Percentiles rank a stretch among this genome's conserved stretches.
These are phyloP conservation scores for Carassius gibelio DNA, from an alignment of 2,113 vertebrate genomes.

Conservation along the genomic window DNA sequence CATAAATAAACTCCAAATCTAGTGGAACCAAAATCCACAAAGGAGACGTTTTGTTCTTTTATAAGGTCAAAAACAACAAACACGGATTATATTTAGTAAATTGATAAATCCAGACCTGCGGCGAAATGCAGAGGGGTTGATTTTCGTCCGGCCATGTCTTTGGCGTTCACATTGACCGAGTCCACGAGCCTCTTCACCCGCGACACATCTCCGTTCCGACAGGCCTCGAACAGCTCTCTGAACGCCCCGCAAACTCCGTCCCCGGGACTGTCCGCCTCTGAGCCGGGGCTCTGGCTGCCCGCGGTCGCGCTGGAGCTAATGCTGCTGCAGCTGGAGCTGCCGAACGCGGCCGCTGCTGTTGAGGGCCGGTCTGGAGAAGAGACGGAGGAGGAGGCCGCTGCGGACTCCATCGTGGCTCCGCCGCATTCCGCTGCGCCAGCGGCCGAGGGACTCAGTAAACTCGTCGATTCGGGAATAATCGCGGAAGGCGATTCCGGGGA, in stretches of 20 bases:
- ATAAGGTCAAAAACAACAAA: not conserved
- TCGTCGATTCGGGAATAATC: slow-evolving; percentile 60
- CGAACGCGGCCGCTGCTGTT: slow-evolving; percentile 50
- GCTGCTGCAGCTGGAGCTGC: slow-evolving; percentile 63
- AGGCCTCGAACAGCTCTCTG: slow-evolving; percentile 94
- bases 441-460: slow-evolving; percentile 57
- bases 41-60: not conserved
- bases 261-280: slow-evolving; percentile 66
- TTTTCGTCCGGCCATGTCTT: slow-evolving; percentile 97
- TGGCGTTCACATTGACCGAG: slow-evolving; percentile 94
- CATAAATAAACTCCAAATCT: not conserved
- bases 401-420: slow-evolving; percentile 64
- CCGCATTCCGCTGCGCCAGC: slow-evolving; percentile 67
- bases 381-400: slow-evolving; percentile 52
- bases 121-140: slow-evolving; percentile 97
- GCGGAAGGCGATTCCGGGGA: slow-evolving; percentile 61
- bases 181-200: slow-evolving; percentile 93
- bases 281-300: slow-evolving; percentile 72
- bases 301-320: slow-evolving; percentile 73
- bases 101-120: slow-evolving; percentile 78
- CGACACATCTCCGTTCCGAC: slow-evolving; percentile 95
- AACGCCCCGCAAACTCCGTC: slow-evolving; percentile 81
- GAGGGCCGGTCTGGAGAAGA: slow-evolving; percentile 69
- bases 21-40: not conserved
- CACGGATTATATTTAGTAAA: not conserved